phyloP scores from a whole-genome alignment of 2,113 vertebrate species.

The Corvus moneduloides region DNA sequence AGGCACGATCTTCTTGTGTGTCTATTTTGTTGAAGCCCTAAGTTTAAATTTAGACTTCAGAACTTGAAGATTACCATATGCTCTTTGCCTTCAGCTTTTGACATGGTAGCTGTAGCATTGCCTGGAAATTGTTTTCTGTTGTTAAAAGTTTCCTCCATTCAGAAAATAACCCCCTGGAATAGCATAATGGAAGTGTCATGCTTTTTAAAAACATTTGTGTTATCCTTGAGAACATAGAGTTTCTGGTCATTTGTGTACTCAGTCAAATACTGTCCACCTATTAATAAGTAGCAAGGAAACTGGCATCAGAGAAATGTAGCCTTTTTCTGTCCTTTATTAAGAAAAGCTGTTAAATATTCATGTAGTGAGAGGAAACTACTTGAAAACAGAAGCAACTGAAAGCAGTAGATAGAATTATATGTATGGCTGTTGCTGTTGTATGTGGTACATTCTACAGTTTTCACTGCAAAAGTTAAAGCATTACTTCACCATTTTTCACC shows the following conservation, averaged over 20 bases:
- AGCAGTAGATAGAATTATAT: neutral
- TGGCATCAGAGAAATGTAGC: neutral
- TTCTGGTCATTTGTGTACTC: neutral
- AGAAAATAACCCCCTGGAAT: neutral
- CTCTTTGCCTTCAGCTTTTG: neutral
- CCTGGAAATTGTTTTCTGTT: neutral
- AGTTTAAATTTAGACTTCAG: neutral
- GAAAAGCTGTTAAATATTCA: neutral
- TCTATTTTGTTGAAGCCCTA: neutral
- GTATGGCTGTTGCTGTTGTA: neutral
- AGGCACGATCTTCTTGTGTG: neutral
- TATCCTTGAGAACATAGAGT: neutral
- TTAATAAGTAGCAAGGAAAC: neutral
- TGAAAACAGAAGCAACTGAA: neutral
- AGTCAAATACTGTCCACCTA: neutral
- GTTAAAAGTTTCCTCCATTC: neutral
- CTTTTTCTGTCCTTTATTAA: neutral
- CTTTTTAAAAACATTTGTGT: neutral
- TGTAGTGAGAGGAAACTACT: neutral
- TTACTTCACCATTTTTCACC: neutral
- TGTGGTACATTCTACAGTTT: neutral
- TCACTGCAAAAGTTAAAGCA: neutral
- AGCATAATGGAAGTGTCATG: neutral
- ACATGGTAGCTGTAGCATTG: neutral
- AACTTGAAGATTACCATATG: neutral